Conservation (phyloP, 2,113 vertebrate species). For the Ctenomys sociabilis region DNA sequence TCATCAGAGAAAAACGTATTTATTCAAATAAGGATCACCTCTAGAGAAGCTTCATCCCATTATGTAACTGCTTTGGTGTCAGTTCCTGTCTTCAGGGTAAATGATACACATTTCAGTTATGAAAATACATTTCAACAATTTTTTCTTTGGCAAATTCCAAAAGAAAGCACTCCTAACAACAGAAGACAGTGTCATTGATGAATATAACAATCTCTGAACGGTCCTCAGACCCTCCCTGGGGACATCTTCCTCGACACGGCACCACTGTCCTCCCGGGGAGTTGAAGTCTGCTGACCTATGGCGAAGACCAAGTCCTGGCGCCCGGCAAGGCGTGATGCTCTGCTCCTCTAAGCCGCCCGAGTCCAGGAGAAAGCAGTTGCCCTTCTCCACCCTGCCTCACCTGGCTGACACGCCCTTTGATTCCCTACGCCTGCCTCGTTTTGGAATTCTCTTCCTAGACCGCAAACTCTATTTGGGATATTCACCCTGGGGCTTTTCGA, state of each 20-base stretch:
- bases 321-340: background rate
- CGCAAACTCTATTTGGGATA: background rate
- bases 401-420: background rate
- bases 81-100: background rate
- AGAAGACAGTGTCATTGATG: background rate
- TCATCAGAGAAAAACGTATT: background rate
- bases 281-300: background rate
- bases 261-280: background rate
- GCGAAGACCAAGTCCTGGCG: background rate
- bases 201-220: background rate
- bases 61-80: background rate
- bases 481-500: background rate
- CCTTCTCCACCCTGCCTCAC: background rate
- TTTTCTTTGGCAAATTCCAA: constrained; percentile 23
- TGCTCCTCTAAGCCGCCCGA: background rate
- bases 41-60: background rate
- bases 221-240: background rate
- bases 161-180: background rate
- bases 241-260: no score
- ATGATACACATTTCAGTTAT: background rate
- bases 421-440: background rate
- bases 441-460: background rate
- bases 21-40: background rate
- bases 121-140: background rate
- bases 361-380: background rate